Evolutionary conservation across 2,113 vertebrate species (phyloP), one percentile per base, ranked within the genome.

Genomic region (Diphyllodes magnificus): DNA sequence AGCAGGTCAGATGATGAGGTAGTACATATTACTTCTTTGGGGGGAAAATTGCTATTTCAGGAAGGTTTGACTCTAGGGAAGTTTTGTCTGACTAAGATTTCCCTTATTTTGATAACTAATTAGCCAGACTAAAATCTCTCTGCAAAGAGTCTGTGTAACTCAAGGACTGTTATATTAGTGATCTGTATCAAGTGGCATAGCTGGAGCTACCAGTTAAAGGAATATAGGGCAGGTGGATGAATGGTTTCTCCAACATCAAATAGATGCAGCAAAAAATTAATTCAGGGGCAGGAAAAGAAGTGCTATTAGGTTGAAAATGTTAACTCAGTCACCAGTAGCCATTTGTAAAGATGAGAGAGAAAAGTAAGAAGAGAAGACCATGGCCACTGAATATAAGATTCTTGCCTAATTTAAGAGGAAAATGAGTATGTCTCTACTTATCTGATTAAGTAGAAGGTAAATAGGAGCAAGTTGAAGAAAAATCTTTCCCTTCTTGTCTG

Each of bases 161-260:
- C 15, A 51, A 51, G 51, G n/a, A 19, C 18, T 56, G 0, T 69
- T 68, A 24, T 4, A 39, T 47, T 44, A n/a, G 27, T 66, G 54
- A 64, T 82, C n/a, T 65, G 19, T 83, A 37, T 53, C 76, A 56
- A 75, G 53, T 77, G 53, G 35, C 75, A 24, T 21, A 92, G 65
- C 60, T 75, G 64, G 66, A 93, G 54, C 53, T 82, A 44, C 24
- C 47, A 44, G 49, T 82, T 92, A 64, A 42, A 78, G 60, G 15
- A 91, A 92, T 92, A n/a, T 49, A 82, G 90, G 90, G 51, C 83
- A 93, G 75, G 53, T 69, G 42, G 56, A 86, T 88, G 45, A 93
- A 73, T 88, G 59, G 65, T 72, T 84, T 81, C 60, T 90, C 31
- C 65, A 53, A 0, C 78, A 82, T 84, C 72, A 91, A 88, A 79